Base-by-base conservation (phyloP, 1,140 invertebrate genomes). In the Drosophila busckii region DNA sequence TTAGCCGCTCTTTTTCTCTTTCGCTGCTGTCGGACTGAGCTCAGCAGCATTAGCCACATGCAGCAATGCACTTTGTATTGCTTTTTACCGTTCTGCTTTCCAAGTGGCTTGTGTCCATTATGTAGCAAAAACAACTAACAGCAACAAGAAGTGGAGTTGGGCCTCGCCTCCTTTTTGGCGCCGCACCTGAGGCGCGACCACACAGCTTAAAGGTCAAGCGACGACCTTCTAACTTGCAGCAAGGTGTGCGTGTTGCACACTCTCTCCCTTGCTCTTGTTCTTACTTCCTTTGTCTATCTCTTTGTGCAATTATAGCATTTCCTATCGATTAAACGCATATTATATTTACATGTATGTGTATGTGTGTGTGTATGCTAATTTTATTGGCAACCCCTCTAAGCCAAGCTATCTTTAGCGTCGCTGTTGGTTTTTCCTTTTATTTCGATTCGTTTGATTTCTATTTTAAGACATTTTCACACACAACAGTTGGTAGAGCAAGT, bases 251-350 rank as follows among this genome's bases (percentile, higher is more conserved):
- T 61, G 58, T 61, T n/a, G n/a, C n/a, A n/a, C n/a, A n/a, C 58
- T 25, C 17, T 54, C 48, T 29, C 7, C 15, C 12, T 15, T 5
- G 17, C 7, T 35, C 12, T 41, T 7, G 26, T 0, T 28, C 12
- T 45, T 7, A 16, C 7, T 38, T 12, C 10, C 4, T 32, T 10
- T 52, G 15, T 28, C 8, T 32, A 9, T 22, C 7, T 55, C 37
- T 62, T 16, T 40, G 48, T 54, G 70, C 65, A 75, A 75, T 75
- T 75, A 69, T 75, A 75, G 70, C 70, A 52, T 76, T 75, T 75
- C 38, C 64, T 60, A 75, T 75, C 70, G 70, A 75, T 75, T 75
- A 64, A 75, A 69, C 70, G 70, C 70, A 75, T 73, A n/a, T n/a
- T n/a, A n/a, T n/a, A n/a, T n/a, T n/a, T n/a, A n/a, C n/a, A n/a